Evolutionary conservation across 2,888 invertebrate species (phyloP), one percentile per base, ranked within the genome.

Genomic region (Euplagia quadripunctaria): DNA sequence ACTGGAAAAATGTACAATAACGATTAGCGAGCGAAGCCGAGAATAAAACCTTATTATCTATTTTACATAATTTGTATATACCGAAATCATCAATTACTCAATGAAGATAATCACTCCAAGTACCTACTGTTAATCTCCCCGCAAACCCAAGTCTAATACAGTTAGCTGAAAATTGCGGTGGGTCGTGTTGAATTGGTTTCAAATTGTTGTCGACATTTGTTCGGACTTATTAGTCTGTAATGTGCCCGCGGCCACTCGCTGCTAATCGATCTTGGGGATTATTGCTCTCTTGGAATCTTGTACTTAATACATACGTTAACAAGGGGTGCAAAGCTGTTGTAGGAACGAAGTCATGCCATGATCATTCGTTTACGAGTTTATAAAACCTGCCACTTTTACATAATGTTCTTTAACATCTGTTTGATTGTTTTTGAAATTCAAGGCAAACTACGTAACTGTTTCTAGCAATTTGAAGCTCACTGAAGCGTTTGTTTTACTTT

Each of bases 211-310:
- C 66, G 66, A 70, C 64, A 65, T 71, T 70, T 14, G 31, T 63
- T 55, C 12, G 42, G 20, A 49, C 68, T 77, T 73, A 65, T 83
- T 74, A 77, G 74, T 52, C 64, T 51, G 20, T 73, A 66, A 75
- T 78, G 68, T 70, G 74, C 66, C 78, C 65, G 63, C 64, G 55
- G 46, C 52, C 71, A 55, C 68, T 72, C 77, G 81, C 78, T 74
- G 70, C n/a, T 67, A 64, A 82, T 80, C 77, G 69, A 80, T 82
- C 63, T 49, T 73, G 80, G 72, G 65, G 70, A 66, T 63, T 63
- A 66, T 49, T 51, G 46, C 20, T 46, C 20, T 66, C n/a, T 14
- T 7, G 17, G 51, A 1, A 52, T 0, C 31, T 31, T 11, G n/a
- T 4, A 3, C n/a, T 55, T 31, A 31, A 31, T 31, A 31, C 55